phyloP scores from a whole-genome alignment of 2,113 vertebrate species.

The Theristicus caerulescens region DNA sequence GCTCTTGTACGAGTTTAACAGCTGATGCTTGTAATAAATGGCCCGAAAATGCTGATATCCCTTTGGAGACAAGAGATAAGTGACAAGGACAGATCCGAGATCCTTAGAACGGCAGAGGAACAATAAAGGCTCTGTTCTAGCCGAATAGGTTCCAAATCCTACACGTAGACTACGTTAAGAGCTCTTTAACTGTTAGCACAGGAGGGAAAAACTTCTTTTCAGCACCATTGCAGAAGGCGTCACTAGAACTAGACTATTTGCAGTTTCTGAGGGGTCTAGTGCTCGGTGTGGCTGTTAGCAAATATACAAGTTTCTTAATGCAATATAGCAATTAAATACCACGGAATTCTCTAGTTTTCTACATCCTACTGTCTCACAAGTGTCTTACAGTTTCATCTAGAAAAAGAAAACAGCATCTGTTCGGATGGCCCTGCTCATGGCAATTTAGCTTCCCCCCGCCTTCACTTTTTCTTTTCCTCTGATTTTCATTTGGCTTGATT shows the following conservation, averaged over 20 bases:
- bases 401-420: not conserved
- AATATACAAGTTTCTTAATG: not conserved
- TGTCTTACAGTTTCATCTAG: not conserved
- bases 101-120: not conserved
- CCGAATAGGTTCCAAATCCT: not conserved
- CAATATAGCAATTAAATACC: not conserved
- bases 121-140: constrained; percentile 32
- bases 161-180: not conserved
- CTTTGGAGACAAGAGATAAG: constrained; percentile 4
- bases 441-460: not conserved
- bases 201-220: not conserved
- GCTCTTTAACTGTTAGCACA: not conserved
- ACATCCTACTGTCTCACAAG: not conserved
- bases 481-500: not conserved
- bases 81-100: constrained; percentile 24
- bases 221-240: not conserved
- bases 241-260: not conserved
- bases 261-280: not conserved
- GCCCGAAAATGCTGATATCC: constrained; percentile 34
- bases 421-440: not conserved
- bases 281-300: not conserved
- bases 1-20: constrained; percentile 9
- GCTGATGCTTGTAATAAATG: constrained; percentile 42
- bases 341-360: not conserved
- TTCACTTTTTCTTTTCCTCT: not conserved